These are phyloP conservation scores for Dufourea novaeangliae DNA, from an alignment of 1,140 invertebrate genomes.

Conservation along the genomic window DNA sequence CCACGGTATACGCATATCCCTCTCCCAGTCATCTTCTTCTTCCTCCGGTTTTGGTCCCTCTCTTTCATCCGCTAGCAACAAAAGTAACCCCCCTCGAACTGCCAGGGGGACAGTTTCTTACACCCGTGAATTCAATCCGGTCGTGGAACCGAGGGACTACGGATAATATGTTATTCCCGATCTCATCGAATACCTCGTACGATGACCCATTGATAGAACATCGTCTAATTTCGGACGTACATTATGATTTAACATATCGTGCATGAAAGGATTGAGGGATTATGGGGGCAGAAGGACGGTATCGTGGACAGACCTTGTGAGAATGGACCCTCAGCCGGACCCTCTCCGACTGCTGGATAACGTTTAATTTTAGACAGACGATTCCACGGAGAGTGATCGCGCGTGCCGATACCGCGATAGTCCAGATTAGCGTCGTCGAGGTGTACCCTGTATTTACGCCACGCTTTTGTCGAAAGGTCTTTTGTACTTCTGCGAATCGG, in stretches of 20 bases:
- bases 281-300: not conserved
- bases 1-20: not conserved
- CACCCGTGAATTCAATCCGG: constrained; percentile 43
- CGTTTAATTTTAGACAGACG: constrained; percentile 9
- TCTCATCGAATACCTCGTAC: constrained; percentile 11
- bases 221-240: constrained; percentile 39
- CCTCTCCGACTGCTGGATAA: not conserved
- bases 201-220: constrained; percentile 42
- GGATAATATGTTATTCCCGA: constrained; percentile 50
- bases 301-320: not conserved
- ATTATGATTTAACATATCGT: constrained; percentile 4
- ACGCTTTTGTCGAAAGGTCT: not conserved
- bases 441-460: constrained; percentile 1
- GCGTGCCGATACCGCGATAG: not conserved
- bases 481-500: not conserved
- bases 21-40: not conserved
- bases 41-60: constrained; percentile 10
- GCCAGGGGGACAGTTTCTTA: constrained; percentile 57
- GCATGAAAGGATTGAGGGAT: not conserved
- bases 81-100: constrained; percentile 55
- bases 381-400: not conserved
- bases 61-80: constrained; percentile 17
- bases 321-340: too few relatives aligned
- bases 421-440: not conserved
- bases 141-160: not conserved